phyloP scores from a whole-genome alignment of 2,113 vertebrate species.

The Tamias sibiricus region DNA sequence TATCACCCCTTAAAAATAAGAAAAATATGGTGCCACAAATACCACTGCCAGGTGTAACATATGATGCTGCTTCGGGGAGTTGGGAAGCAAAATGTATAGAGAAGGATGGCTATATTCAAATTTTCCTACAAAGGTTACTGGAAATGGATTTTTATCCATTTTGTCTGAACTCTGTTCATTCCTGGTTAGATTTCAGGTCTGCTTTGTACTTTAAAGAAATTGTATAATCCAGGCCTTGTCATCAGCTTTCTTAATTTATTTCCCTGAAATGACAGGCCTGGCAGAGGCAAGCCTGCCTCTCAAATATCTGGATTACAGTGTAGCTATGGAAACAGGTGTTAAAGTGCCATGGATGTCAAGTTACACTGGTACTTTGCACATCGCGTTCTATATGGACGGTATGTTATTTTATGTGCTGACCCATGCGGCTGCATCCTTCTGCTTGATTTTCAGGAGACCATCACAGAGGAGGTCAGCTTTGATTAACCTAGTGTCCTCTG shows the following conservation, averaged over 20 bases:
- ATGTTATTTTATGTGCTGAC: constrained; percentile 87
- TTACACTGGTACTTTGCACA: constrained; percentile 87
- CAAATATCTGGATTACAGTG: constrained; percentile 90
- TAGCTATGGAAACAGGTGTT: constrained; percentile 94
- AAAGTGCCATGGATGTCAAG: constrained; percentile 90
- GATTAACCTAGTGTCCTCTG: background rate
- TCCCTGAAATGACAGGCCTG: constrained; percentile 89
- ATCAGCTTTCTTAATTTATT: constrained; percentile 91
- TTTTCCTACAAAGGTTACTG: constrained; percentile 84
- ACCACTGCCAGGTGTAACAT: constrained; percentile 83
- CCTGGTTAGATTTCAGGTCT: constrained; percentile 83
- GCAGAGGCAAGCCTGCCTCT: constrained; percentile 87
- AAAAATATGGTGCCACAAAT: constrained; percentile 83
- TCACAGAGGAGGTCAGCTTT: background rate
- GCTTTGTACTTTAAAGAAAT: constrained; percentile 86
- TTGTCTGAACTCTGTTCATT: constrained; percentile 71
- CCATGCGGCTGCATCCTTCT: constrained; percentile 78
- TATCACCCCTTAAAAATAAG: constrained; percentile 85
- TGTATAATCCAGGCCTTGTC: constrained; percentile 87
- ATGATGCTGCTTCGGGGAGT: constrained; percentile 70
- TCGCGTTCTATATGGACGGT: constrained; percentile 82
- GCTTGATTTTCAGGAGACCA: constrained; percentile 76
- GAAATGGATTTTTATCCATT: constrained; percentile 82
- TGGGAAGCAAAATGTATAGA: constrained; percentile 48
- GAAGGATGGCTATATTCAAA: constrained; percentile 67